Evolutionary conservation across 2,888 invertebrate species (phyloP).

Genomic region (Eumerus sabulonum): DNA sequence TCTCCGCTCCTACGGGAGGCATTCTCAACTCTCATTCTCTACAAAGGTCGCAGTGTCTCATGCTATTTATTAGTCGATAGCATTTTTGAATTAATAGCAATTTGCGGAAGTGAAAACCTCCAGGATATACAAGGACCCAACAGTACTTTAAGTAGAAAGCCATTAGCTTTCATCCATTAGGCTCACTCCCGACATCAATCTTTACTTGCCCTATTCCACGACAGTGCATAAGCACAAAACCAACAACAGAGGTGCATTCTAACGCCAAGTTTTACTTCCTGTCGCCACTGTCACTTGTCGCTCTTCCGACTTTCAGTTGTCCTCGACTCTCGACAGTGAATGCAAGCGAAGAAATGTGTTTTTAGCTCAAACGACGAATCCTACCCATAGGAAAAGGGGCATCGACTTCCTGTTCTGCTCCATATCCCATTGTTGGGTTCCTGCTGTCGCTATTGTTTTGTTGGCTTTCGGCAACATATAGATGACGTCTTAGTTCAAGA

Average conservation of each 20-base stretch:
- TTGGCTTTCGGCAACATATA: conserved; percentile 1
- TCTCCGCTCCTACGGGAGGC: too few relatives aligned
- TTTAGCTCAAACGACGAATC: conserved; percentile 41
- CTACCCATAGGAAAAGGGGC: conserved; percentile 14
- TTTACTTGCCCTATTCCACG: too few relatives aligned
- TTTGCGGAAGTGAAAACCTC: too few relatives aligned
- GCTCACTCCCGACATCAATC: too few relatives aligned
- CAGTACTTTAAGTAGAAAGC: not conserved
- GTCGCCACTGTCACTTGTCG: conserved; percentile 9
- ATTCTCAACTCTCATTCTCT: too few relatives aligned
- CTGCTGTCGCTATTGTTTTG: conserved; percentile 14
- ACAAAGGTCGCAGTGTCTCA: too few relatives aligned
- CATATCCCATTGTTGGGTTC: conserved; percentile 30
- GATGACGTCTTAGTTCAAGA: not conserved
- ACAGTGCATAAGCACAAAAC: not conserved
- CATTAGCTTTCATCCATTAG: too few relatives aligned
- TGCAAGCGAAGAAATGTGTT: conserved; percentile 27
- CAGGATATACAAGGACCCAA: not conserved
- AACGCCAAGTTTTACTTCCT: not conserved
- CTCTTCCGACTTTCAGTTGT: conserved; percentile 15
- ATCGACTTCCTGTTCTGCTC: conserved; percentile 33
- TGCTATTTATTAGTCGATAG: too few relatives aligned
- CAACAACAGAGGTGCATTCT: conserved; percentile 19
- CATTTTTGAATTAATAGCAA: too few relatives aligned
- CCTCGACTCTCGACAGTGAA: conserved; percentile 17